A percentile compares a stretch with the other conserved stretches of the same genome.
Evolutionary conservation across 2,113 vertebrate genomes (phyloP).

Genomic region (Saccopteryx bilineata): DNA sequence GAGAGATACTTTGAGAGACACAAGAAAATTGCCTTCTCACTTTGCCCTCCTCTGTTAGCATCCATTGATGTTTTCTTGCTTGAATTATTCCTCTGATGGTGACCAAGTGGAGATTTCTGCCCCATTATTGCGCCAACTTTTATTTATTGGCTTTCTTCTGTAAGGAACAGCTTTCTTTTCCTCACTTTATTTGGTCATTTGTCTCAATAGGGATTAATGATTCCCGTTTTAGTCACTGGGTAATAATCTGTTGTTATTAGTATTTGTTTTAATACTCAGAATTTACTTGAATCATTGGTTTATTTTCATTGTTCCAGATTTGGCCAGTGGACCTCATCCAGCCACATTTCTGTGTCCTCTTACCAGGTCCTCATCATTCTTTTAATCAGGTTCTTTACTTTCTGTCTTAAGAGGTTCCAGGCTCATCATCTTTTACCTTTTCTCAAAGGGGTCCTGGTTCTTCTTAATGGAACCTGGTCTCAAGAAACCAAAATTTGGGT

Average conservation of each 20-base stretch:
- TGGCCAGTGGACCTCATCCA: background rate
- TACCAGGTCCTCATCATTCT: background rate
- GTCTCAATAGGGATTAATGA: background rate
- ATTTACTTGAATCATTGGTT: background rate
- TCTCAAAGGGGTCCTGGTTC: background rate
- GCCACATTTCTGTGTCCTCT: background rate
- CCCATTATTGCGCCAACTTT: too few species aligned
- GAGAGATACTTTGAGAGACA: background rate
- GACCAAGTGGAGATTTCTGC: background rate
- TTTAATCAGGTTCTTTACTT: background rate
- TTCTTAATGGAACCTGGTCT: background rate
- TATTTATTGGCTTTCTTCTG: background rate
- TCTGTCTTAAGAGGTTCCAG: background rate
- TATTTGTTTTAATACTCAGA: background rate
- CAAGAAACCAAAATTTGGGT: background rate
- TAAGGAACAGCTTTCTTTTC: background rate
- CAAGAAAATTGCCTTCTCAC: too few species aligned
- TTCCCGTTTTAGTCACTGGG: background rate
- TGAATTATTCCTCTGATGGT: too few species aligned
- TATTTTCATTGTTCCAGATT: background rate
- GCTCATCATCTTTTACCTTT: background rate
- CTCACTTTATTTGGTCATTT: background rate
- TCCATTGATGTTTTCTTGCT: background rate
- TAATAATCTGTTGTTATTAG: background rate
- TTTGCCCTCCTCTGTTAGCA: background rate